Conservation (phyloP, 1,140 invertebrate species). For the Pogonomyrmex barbatus region DNA sequence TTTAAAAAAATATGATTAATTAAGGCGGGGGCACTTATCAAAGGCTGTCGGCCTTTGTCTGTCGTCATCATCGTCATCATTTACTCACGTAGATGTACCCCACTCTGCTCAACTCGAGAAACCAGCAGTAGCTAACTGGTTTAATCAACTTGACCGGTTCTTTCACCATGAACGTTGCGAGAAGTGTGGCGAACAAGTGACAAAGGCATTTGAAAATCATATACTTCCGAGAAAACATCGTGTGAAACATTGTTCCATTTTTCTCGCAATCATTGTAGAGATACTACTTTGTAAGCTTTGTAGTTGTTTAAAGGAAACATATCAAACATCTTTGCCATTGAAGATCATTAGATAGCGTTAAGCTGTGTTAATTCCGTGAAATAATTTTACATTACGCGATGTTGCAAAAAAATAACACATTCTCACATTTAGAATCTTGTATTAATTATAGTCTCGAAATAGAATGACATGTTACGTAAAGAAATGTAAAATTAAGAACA, state of each 20-base stretch:
- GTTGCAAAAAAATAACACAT: not conserved
- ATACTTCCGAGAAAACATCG: not conserved
- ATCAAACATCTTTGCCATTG: not conserved
- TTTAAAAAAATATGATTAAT: constrained; percentile 32
- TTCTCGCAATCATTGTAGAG: not conserved
- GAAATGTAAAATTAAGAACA: not conserved
- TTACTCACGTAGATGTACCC: constrained; percentile 15
- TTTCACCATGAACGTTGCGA: constrained; percentile 41
- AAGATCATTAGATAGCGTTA: not conserved
- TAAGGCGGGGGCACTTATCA: constrained; percentile 4
- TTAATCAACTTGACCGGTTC: constrained; percentile 60
- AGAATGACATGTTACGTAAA: not conserved
- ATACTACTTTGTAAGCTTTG: not conserved
- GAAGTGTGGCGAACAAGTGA: constrained; percentile 38
- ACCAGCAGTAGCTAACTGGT: constrained; percentile 69
- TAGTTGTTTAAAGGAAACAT: not conserved
- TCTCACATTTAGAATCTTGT: no score
- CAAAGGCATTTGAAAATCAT: constrained; percentile 33
- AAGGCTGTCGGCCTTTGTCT: constrained; percentile 63
- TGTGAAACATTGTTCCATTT: not conserved
- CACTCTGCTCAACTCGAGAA: constrained; percentile 58
- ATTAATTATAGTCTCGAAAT: not conserved
- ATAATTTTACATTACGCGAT: not conserved
- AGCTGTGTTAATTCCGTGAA: not conserved
- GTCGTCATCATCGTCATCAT: constrained; percentile 40